Evolutionary conservation across 2,797 vertebrate species (phyloP), one percentile per base, ranked within the genome.

Genomic region (Holocentrus rufus): DNA sequence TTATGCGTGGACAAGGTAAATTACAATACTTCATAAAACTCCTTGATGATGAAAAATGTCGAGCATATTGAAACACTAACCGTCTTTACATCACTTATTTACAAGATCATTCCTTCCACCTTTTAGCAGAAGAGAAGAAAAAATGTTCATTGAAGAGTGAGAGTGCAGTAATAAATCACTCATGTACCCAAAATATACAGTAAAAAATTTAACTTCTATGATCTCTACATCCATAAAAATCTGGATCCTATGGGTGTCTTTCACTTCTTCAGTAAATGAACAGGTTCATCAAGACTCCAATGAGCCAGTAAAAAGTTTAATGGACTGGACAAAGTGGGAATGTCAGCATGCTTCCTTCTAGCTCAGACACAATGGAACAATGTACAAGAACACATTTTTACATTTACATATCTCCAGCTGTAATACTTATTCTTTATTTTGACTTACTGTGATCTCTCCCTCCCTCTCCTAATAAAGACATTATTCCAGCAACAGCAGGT

Each of bases 281-380:
- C 39, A 22, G 68, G 36, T 74, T 81, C 64, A 88, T 81, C 67
- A 72, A 34, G n/a, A 72, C 65, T 61, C 36, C 58, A 80, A 59
- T 81, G 54, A 87, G 65, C 36, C 58, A 56, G 18, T 67, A 62
- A 76, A 65, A 85, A 86, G 66, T 80, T 78, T 79, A 85, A 88
- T 82, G 67, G 60, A 84, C 77, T 74, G 69, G 67, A 82, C 57
- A 73, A 81, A 82, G 77, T 75, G 63, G 55, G 56, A 31, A 63
- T 72, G 70, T 74, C 80, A 81, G 72, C 76, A 63, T 65, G 63
- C 58, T 58, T 75, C 53, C 42, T 44, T 86, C 64, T 68, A 58
- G 72, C 55, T 55, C n/a, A n/a, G n/a, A n/a, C n/a, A n/a, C n/a
- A n/a, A n/a, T 61, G 7, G 0, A 23, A 70, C 4, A 36, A 74